Evolutionary conservation across 2,888 invertebrate species (phyloP).

Genomic region (Operophtera brumata): DNA sequence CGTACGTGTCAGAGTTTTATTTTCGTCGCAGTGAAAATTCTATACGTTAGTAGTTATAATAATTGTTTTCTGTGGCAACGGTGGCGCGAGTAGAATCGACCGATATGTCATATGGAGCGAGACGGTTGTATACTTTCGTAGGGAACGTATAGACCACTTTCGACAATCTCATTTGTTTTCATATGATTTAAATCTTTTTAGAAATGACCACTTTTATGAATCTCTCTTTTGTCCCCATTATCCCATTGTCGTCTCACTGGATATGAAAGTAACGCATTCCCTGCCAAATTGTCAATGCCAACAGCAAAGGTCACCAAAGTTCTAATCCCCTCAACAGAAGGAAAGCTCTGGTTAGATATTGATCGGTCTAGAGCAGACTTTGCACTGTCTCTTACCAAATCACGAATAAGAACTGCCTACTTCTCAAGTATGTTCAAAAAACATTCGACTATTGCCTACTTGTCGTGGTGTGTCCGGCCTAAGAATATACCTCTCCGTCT

Average conservation of each 20-base stretch:
- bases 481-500: too few species aligned
- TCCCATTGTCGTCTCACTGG: background rate
- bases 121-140: constrained; percentile 69
- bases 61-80: constrained; percentile 6
- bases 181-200: constrained; percentile 26
- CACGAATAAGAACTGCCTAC: too few species aligned
- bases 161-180: constrained; percentile 41
- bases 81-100: constrained; percentile 46
- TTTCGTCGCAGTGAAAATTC: constrained; percentile 6
- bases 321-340: too few species aligned
- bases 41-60: constrained; percentile 16
- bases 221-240: background rate
- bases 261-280: too few species aligned
- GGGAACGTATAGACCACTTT: constrained; percentile 65
- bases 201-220: constrained; percentile 12
- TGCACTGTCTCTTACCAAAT: too few species aligned
- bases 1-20: background rate
- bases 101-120: constrained; percentile 77
- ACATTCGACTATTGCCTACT: too few species aligned
- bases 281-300: too few species aligned
- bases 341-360: too few species aligned
- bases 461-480: too few species aligned
- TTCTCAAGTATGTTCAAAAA: too few species aligned
- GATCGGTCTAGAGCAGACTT: too few species aligned
- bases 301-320: too few species aligned